Evolutionary conservation across 1,140 invertebrate species (phyloP), one percentile per base, ranked within the genome.

Genomic region (Anastrepha ludens): DNA sequence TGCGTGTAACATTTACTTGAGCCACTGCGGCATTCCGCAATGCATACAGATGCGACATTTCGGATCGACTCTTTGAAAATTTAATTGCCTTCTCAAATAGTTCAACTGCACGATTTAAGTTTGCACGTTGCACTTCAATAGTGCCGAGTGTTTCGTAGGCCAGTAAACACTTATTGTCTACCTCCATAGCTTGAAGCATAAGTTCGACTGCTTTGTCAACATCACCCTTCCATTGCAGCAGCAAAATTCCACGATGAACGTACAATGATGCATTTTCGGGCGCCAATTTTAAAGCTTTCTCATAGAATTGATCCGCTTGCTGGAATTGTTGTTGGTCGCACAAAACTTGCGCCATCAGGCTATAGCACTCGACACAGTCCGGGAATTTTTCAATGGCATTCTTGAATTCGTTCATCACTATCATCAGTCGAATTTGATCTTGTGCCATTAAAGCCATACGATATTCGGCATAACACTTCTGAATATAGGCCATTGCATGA

Each of bases 81-180:
- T 95, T 94, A 88, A 99, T 96, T n/a, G 98, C 98, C 93, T 97
- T 98, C 89, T 98, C 96, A 92, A 99, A 98, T 29, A 97, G 94
- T 88, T 96, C 95, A 87, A 99, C 95, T 8, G 98, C 98, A 90
- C 96, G 94, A 85, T 96, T 94, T 86, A 99, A 93, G 92, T 98
- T 89, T 13, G 89, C 92, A 13, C 96, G 96, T 94, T 99, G 98
- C 89, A 98, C 97, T 96, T 98, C 97, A 89, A 99, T 96, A 2
- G 98, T 98, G 88, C 97, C 98, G 81, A 99, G 94, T 47, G 98
- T 98, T 94, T 99, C 98, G 94, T 98, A 99, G 15, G 97, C 98
- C 94, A 98, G 97, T 94, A 98, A 97, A 95, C 98, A 99, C 93
- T 97, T 97, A 44, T 97, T 95, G 94, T 99, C 98, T 88, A 98